Percentiles rank a stretch among this genome's conserved stretches.
Conservation (phyloP, 64 coral and sea anemone genomes). For the Montipora capricornis region DNA sequence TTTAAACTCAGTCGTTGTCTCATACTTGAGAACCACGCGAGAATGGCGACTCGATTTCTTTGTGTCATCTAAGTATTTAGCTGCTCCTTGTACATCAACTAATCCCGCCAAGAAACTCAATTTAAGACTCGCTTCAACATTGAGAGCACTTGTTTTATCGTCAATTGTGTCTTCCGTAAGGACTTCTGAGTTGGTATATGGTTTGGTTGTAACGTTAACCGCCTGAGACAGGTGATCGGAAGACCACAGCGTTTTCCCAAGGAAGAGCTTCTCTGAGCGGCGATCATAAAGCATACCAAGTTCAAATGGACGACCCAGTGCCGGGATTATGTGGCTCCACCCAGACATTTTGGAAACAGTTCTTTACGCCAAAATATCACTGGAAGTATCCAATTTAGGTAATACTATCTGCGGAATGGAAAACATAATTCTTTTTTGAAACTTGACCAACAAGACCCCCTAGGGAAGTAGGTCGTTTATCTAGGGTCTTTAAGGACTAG, state of each 20-base stretch:
- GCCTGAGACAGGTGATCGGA: neutral
- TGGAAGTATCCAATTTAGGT: no score
- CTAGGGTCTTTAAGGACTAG: no score
- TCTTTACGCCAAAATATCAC: neutral
- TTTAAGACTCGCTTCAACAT: constrained; percentile 46
- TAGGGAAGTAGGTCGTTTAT: no score
- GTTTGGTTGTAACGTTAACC: neutral
- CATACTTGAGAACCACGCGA: no score
- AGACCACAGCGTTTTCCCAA: constrained; percentile 54
- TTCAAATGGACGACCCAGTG: constrained; percentile 61
- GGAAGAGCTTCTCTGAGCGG: constrained; percentile 43
- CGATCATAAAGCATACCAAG: constrained; percentile 79
- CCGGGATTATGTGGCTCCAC: constrained; percentile 39
- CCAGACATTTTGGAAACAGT: neutral
- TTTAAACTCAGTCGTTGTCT: no score
- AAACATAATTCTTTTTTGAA: no score
- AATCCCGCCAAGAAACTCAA: constrained; percentile 51
- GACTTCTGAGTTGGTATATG: constrained; percentile 29
- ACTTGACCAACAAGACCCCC: no score
- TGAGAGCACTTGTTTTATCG: constrained; percentile 31
- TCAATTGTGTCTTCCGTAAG: constrained; percentile 58
- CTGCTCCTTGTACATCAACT: constrained; percentile 61
- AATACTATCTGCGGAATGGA: no score
- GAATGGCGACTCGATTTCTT: no score
- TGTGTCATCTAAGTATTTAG: constrained; percentile 55